Conservation (phyloP, 2,113 vertebrate species). For the Peromyscus polionotus region DNA sequence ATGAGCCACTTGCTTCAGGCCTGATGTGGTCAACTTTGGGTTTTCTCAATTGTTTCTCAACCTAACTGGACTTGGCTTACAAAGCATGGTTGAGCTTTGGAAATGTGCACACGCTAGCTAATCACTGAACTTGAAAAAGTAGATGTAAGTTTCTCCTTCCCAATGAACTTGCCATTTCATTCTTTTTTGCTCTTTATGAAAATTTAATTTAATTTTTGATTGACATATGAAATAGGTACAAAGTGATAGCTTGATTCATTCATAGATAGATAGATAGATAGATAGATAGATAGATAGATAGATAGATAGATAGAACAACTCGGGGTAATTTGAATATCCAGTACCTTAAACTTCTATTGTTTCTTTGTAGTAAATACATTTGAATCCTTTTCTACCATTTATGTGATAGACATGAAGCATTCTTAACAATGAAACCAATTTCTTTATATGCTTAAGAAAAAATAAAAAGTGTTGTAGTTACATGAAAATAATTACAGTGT, state of each 20-base stretch:
- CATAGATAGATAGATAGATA: not conserved
- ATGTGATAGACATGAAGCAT: too few relatives aligned
- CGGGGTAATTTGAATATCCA: too few relatives aligned
- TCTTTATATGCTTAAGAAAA: not conserved
- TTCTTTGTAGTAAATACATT: not conserved
- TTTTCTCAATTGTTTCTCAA: conserved; percentile 26
- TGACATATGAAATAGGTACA: not conserved
- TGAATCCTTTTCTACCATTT: too few relatives aligned
- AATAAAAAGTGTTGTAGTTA: not conserved
- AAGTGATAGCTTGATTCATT: not conserved
- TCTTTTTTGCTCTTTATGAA: not conserved
- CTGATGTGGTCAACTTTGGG: not conserved
- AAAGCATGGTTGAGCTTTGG: not conserved
- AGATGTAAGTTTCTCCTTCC: conserved; percentile 12
- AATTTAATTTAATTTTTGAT: not conserved
- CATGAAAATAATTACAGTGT: not conserved
- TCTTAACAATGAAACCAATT: not conserved
- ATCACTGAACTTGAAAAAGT: not conserved
- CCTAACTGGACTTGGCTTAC: conserved; percentile 36
- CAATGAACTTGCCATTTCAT: not conserved
- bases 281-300: too few relatives aligned
- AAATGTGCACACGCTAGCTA: conserved; percentile 1
- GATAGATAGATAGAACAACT: not conserved
- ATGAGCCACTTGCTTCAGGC: not conserved
- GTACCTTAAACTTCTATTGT: not conserved